Conservation (phyloP, 2,797 vertebrate genomes). For the Karalla daura region DNA sequence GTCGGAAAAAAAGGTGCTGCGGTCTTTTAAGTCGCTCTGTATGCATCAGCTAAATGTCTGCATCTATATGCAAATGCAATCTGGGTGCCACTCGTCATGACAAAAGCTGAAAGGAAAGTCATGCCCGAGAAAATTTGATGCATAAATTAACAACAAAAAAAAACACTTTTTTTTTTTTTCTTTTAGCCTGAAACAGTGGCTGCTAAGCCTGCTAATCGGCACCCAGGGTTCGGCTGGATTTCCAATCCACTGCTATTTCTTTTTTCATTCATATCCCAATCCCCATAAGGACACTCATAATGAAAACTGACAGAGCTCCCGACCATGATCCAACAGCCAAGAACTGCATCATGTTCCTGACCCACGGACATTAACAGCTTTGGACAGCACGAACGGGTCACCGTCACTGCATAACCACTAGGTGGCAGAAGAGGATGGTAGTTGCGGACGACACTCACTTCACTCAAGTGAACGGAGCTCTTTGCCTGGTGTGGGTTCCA, state of each 20-base stretch:
- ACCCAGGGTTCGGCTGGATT: neutral
- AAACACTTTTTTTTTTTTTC: too few relatives aligned
- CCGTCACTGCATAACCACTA: constrained; percentile 63
- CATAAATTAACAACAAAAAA: neutral
- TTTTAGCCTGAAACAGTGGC: neutral
- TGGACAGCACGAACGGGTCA: neutral
- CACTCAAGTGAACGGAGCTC: neutral
- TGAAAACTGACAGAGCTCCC: neutral
- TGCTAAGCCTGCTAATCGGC: neutral
- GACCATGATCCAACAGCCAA: neutral
- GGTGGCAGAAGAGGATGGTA: constrained; percentile 69
- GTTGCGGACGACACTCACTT: neutral
- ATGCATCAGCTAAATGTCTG: neutral
- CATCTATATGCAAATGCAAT: neutral
- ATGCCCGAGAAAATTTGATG: neutral
- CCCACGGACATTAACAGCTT: neutral
- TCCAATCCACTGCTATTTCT: neutral
- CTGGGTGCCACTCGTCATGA: neutral
- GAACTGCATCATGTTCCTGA: neutral
- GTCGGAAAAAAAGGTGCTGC: neutral
- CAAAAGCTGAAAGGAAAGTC: neutral
- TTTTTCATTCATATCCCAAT: neutral
- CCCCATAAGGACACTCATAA: neutral
- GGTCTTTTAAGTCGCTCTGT: neutral
- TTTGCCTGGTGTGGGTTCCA: neutral